phyloP scores from a whole-genome alignment of 1,140 invertebrate species.

The Tetraneura akinire region DNA sequence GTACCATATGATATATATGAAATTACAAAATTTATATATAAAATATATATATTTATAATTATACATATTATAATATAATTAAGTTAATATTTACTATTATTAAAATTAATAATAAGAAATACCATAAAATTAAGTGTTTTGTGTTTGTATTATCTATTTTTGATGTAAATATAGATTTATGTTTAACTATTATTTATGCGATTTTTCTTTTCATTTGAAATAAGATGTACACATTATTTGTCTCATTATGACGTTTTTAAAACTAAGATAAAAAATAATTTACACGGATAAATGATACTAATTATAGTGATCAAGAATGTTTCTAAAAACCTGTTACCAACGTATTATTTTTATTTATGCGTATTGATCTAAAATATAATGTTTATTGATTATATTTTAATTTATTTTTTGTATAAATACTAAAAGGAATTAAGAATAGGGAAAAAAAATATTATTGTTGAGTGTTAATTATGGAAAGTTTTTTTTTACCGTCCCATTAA shows the following conservation, averaged over 20 bases:
- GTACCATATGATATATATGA: conserved; percentile 43
- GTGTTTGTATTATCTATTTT: conserved; percentile 52
- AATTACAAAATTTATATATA: conserved; percentile 28
- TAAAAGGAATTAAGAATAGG: neutral
- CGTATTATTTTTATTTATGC: conserved; percentile 44
- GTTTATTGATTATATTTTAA: conserved; percentile 28
- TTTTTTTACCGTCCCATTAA: neutral
- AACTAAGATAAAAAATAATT: conserved; percentile 22
- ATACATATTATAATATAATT: conserved; percentile 15
- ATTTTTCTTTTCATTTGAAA: conserved; percentile 25
- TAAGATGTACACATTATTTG: neutral
- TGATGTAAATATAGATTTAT: conserved; percentile 50
- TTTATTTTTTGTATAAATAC: neutral
- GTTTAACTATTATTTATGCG: conserved; percentile 49
- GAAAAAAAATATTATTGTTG: conserved; percentile 9
- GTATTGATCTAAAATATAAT: conserved; percentile 41
- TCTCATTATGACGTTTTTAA: conserved; percentile 15
- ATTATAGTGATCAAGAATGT: conserved; percentile 15
- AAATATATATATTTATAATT: neutral
- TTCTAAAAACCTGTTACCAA: conserved; percentile 39
- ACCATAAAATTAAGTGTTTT: conserved; percentile 51
- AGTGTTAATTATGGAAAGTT: neutral
- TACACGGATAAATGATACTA: conserved; percentile 22
- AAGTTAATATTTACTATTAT: conserved; percentile 36
- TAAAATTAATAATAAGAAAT: conserved; percentile 42